phyloP scores from a whole-genome alignment of 37 sponge, comb jelly and placozoan species.

The Aplysina aerophoba region DNA sequence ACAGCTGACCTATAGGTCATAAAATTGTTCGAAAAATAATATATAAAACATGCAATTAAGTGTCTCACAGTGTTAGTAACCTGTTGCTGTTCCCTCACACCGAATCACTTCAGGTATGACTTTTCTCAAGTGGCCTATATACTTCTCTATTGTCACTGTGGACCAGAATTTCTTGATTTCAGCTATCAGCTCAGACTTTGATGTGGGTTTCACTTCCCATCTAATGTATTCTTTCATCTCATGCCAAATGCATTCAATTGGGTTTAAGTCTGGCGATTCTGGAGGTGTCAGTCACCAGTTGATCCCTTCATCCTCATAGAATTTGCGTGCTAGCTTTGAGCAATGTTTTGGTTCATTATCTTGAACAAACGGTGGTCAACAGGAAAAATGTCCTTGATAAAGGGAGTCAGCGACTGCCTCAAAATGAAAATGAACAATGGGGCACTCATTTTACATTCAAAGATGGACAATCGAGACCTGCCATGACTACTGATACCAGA shows the following conservation, averaged over 20 bases:
- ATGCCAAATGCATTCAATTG: not conserved
- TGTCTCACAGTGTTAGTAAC: too few species aligned
- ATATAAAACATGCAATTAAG: too few species aligned
- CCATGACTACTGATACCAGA: too few species aligned
- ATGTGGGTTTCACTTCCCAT: not conserved
- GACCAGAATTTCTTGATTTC: not conserved
- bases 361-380: not conserved
- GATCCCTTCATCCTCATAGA: not conserved
- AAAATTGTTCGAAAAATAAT: too few species aligned
- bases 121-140: not conserved
- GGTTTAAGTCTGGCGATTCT: not conserved
- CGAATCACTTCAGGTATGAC: not conserved
- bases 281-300: conserved; percentile 1
- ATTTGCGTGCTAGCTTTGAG: not conserved
- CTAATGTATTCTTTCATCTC: not conserved
- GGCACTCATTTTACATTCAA: too few species aligned
- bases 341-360: conserved; percentile 3
- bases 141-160: not conserved
- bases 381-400: not conserved
- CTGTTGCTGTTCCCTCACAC: not conserved
- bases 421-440: not conserved
- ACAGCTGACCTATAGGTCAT: too few species aligned
- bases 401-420: not conserved
- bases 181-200: not conserved
- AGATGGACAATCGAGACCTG: too few species aligned